Conservation (phyloP, 2,113 vertebrate genomes). For the Leucosticte australis region DNA sequence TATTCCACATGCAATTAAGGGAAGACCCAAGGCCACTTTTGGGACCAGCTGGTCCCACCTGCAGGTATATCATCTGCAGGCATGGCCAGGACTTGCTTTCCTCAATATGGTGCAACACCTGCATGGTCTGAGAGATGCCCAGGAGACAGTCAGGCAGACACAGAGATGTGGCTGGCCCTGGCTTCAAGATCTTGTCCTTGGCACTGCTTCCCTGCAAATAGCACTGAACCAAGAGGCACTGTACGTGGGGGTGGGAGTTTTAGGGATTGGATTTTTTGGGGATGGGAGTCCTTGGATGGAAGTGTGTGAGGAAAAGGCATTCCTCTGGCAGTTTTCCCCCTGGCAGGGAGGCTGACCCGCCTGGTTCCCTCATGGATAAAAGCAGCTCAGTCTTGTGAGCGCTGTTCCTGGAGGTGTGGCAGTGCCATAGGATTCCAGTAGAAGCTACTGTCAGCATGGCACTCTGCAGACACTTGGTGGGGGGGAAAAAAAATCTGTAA, state of each 20-base stretch:
- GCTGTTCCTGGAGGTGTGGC: fast-evolving
- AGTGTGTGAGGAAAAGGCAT: neutral
- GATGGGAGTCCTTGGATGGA: neutral
- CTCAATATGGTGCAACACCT: neutral
- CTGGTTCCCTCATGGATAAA: neutral
- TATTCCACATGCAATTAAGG: neutral
- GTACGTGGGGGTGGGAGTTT: neutral
- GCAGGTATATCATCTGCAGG: neutral
- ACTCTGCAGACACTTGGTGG: neutral
- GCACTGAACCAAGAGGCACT: neutral
- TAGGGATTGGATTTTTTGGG: neutral
- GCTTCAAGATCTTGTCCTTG: neutral
- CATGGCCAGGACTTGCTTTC: neutral
- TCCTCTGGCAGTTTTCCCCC: neutral
- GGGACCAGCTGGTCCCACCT: neutral
- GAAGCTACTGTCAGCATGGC: neutral
- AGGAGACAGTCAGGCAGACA: neutral
- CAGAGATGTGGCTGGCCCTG: neutral
- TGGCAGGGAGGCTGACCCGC: neutral
- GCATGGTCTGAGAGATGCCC: neutral
- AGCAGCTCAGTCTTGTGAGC: neutral
- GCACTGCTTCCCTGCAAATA: neutral
- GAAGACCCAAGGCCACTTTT: neutral
- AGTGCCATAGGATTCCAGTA: neutral
- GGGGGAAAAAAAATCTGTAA: neutral